Evolutionary conservation across 2,888 invertebrate species (phyloP).

Genomic region (Hyposoter dolosus): DNA sequence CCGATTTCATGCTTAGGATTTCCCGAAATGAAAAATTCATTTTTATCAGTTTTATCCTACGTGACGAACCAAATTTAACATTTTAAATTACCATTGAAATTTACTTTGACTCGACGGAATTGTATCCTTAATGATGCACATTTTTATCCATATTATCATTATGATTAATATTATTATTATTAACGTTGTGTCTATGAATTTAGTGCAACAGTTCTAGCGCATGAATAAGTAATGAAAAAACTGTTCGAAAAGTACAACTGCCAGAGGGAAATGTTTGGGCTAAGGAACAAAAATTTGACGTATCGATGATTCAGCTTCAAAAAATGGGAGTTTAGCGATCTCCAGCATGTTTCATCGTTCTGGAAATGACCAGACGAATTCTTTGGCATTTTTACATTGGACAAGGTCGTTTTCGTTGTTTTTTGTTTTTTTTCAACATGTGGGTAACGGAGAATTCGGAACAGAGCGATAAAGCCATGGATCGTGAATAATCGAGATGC

Average conservation of each 20-base stretch:
- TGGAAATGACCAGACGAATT: background rate
- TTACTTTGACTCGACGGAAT: background rate
- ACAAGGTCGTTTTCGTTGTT: background rate
- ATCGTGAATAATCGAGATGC: background rate
- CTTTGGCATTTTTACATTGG: background rate
- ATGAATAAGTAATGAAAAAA: background rate
- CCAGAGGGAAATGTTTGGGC: background rate
- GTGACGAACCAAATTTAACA: background rate
- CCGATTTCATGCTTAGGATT: background rate
- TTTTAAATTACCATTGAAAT: background rate
- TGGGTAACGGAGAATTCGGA: background rate
- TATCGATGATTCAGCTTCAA: background rate
- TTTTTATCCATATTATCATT: conserved; percentile 1
- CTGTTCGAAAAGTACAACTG: background rate
- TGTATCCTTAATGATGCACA: background rate
- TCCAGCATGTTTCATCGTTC: background rate
- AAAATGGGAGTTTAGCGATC: background rate
- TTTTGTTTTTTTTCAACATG: background rate
- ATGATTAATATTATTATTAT: background rate
- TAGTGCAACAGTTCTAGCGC: background rate
- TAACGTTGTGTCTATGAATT: background rate
- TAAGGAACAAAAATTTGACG: background rate
- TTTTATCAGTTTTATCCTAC: no score
- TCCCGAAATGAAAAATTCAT: background rate
- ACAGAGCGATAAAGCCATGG: background rate